Evolutionary conservation across 2,888 invertebrate genomes (phyloP), one percentile per base, ranked within the genome.

Genomic region (Epistrophe eligans): DNA sequence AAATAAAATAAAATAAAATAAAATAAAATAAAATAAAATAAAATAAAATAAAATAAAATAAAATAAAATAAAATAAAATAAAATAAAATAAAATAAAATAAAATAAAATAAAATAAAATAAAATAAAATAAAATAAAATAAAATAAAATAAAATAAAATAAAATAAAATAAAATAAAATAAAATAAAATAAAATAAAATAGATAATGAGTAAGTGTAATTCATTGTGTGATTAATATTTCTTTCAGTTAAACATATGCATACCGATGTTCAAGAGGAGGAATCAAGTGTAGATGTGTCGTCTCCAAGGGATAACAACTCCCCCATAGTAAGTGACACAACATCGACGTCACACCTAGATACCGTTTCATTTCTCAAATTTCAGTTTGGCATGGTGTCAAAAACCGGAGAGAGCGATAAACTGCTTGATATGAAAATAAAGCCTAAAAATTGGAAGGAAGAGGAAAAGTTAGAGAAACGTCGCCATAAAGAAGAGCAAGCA

Each of bases 371-470:
- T 79, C 24, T 58, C 11, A 48, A 40, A 71, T 66, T 83, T 62
- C 89, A 94, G 93, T 94, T 94, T 91, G 94, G 94, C 70, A 93
- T 94, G 45, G 90, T 94, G 87, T 93, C 94, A 32, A 95, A 94
- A 91, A 77, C 89, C 10, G 95, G 85, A 11, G 95, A 95, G 85
- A 93, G 93, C 67, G 93, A 95, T 84, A 95, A 95, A 90, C 92
- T 95, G 52, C 92, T 94, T 48, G 92, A 92, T 77, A 93, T 95
- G 84, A 95, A 95, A 91, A 95, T 95, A 90, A 96, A 96, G 90
- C 94, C 95, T 90, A 95, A 95, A 90, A 94, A 94, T 57, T 90
- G 91, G 84, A 96, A 96, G 91, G 96, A 96, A 89, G 95, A 96
- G 89, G 96, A 96, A 80, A 96, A 96, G 82, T 88, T 90, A 50